Evolutionary conservation across 2,113 vertebrate genomes (phyloP).

Genomic region (Leptodactylus fuscus): DNA sequence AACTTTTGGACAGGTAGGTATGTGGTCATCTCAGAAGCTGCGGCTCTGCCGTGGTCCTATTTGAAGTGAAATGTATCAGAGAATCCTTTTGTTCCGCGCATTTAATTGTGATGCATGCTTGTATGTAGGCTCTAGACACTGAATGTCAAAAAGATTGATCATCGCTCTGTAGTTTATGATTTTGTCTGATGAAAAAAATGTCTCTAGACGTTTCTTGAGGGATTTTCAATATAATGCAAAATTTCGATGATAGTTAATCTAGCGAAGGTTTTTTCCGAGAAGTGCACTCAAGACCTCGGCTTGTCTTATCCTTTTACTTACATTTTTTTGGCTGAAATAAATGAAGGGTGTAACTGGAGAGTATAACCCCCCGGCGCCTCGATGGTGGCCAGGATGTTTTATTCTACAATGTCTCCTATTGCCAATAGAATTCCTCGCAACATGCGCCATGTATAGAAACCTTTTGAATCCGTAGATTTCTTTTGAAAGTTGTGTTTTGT

Average conservation of each 20-base stretch:
- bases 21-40: conserved; percentile 14
- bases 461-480: no score
- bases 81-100: conserved; percentile 31
- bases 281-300: background rate
- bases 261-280: conserved; percentile 4
- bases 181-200: conserved; percentile 55
- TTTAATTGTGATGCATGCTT: conserved; percentile 53
- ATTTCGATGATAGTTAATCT: conserved; percentile 22
- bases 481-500: no score
- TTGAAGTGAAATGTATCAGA: conserved; percentile 30
- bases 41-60: background rate
- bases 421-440: no score
- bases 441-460: no score
- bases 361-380: background rate
- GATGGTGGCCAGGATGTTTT: background rate
- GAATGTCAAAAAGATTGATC: conserved; percentile 57
- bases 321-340: background rate
- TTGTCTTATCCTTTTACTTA: background rate
- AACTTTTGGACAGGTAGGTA: conserved; percentile 12
- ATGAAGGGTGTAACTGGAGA: background rate
- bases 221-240: conserved; percentile 45
- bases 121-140: conserved; percentile 29
- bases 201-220: conserved; percentile 44
- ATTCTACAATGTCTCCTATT: no score
- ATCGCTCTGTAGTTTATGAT: conserved; percentile 45